Conservation (phyloP, 2,888 invertebrate genomes). For the Tetranychus truncatus region DNA sequence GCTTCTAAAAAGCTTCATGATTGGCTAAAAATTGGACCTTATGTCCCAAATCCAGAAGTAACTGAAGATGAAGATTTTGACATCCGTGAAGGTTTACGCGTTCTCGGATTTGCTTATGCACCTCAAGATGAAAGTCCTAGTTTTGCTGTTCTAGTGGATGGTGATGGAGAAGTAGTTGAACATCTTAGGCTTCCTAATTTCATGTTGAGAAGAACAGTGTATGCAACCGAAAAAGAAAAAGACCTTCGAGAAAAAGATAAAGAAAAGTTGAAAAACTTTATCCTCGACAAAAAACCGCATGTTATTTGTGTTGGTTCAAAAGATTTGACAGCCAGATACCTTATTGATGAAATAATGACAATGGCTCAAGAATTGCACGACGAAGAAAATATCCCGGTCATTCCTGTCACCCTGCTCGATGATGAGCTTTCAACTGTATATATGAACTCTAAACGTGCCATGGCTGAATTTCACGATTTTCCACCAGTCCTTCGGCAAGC, state of each 20-base stretch:
- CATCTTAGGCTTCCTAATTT: constrained; percentile 70
- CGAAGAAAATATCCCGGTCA: constrained; percentile 59
- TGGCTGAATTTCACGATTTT: constrained; percentile 75
- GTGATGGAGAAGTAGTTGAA: constrained; percentile 80
- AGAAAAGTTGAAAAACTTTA: constrained; percentile 54
- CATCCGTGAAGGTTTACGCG: constrained; percentile 56
- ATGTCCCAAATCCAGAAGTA: constrained; percentile 38
- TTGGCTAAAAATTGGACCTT: constrained; percentile 78
- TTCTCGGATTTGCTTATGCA: constrained; percentile 70
- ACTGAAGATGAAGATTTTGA: constrained; percentile 87
- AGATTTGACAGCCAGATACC: constrained; percentile 62
- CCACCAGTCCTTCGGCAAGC: constrained; percentile 77
- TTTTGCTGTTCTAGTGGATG: constrained; percentile 66
- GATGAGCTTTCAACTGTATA: constrained; percentile 81
- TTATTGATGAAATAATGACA: constrained; percentile 56
- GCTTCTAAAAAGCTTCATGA: constrained; percentile 71
- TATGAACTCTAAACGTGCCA: constrained; percentile 69
- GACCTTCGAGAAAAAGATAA: constrained; percentile 44
- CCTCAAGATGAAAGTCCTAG: constrained; percentile 49
- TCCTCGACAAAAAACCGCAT: constrained; percentile 76
- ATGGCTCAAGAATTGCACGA: constrained; percentile 54
- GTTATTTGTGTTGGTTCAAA: constrained; percentile 78
- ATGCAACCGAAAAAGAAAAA: constrained; percentile 21
- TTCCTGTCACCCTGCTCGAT: constrained; percentile 73
- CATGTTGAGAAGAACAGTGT: constrained; percentile 32